Evolutionary conservation across 2,888 invertebrate genomes (phyloP), one percentile per base, ranked within the genome.

Genomic region (Campoplex capitator): DNA sequence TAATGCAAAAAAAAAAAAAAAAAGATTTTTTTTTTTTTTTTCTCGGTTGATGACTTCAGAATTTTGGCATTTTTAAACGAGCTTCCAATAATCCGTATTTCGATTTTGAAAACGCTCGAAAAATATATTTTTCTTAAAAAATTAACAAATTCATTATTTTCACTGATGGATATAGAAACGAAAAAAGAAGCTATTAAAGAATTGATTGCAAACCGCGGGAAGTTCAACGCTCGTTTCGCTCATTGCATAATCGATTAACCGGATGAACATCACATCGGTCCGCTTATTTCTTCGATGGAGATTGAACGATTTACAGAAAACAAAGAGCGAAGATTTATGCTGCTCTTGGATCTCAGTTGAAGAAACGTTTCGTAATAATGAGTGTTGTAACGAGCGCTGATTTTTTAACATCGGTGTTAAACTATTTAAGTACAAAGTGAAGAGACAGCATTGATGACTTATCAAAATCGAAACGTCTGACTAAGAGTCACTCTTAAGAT

Each of bases 211-310:
- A 23, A 83, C 79, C 80, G 70, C 65, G 77, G 78, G 16, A 81
- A 87, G 89, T 89, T 91, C 90, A 90, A 90, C 85, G 91, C 71
- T 88, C 89, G 88, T 90, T 85, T 88, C 88, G 88, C 83, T 83
- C 85, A 84, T 88, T 90, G 89, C 85, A 87, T 86, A 87, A 87
- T 84, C 87, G 89, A 90, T 89, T 90, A 89, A 88, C 88, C 89
- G 89, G 78, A 67, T 38, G 71, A 28, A 80, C 76, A 23, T 32
- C 58, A 23, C 23, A 58, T 42, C 42, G 75, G 56, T 23, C 16
- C 75, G 58, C 35, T 58, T 75, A 58, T 54, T 75, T 38, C 38
- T 75, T 42, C 42, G 42, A 58, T 51, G 71, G 32, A 32, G 32
- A 48, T 71, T 71, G 18, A n/a, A 38, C 9, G 23, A 38, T 78